Percentiles rank a stretch among this genome's conserved stretches.
Conservation (phyloP, 2,113 vertebrate species). For the Sturnira hondurensis region DNA sequence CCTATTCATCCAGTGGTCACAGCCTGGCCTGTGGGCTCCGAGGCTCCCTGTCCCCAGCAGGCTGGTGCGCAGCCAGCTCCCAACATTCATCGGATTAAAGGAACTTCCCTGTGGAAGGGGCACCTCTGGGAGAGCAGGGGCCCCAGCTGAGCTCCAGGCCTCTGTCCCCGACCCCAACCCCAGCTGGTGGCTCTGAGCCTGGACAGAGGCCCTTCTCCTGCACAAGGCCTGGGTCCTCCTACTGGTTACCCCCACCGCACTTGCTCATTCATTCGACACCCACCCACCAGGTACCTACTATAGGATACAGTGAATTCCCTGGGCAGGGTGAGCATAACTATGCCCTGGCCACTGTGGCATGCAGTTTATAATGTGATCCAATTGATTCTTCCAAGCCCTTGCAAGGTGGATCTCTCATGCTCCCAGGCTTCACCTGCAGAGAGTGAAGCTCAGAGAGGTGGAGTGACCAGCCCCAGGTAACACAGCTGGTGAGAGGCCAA, state of each 20-base stretch:
- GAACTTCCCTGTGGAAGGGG: background rate
- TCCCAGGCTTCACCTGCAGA: background rate
- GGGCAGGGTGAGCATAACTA: background rate
- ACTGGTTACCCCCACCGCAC: background rate
- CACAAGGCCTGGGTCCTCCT: background rate
- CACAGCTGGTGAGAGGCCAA: background rate
- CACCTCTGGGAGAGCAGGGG: background rate
- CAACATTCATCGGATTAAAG: background rate
- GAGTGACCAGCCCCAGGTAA: background rate
- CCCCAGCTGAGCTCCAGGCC: background rate
- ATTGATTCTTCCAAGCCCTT: background rate
- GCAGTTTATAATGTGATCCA: background rate
- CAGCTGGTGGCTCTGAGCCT: rapidly evolving
- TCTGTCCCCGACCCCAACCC: background rate
- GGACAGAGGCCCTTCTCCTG: background rate
- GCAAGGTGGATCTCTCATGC: background rate
- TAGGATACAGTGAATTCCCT: background rate
- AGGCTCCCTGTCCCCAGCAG: background rate
- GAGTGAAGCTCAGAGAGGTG: background rate
- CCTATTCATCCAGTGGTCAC: background rate
- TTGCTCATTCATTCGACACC: no score
- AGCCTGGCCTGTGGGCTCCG: background rate
- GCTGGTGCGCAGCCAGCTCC: background rate
- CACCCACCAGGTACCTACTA: background rate
- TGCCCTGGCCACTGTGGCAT: background rate